Evolutionary conservation across 2,888 invertebrate species (phyloP).

Genomic region (Scrobipalpa atriplicella): DNA sequence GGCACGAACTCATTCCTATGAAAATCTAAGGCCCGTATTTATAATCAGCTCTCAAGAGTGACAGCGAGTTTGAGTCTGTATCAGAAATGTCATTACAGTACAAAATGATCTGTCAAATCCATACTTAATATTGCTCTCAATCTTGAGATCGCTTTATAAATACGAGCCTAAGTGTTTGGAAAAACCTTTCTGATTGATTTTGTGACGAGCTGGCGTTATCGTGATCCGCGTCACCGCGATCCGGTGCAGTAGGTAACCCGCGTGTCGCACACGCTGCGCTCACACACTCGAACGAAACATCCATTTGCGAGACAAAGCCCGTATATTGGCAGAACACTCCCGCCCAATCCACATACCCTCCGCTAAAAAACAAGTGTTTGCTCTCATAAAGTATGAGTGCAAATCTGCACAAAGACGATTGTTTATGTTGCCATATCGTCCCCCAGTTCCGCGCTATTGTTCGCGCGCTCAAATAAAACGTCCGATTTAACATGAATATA

Average conservation of each 20-base stretch:
- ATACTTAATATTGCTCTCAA: no score
- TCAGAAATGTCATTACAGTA: no score
- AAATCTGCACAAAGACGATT: slow-evolving; percentile 79
- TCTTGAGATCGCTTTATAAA: no score
- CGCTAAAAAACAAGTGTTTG: slow-evolving; percentile 76
- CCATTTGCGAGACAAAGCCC: slow-evolving; percentile 74
- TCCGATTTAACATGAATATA: slow-evolving; percentile 76
- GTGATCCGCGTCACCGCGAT: not conserved
- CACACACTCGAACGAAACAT: slow-evolving; percentile 65
- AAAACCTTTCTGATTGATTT: not conserved
- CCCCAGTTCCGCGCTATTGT: slow-evolving; percentile 63
- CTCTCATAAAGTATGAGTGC: slow-evolving; percentile 78
- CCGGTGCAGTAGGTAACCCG: slow-evolving; percentile 41
- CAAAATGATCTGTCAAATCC: no score
- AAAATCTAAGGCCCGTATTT: no score
- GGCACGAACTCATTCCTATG: not conserved
- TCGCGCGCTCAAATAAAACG: slow-evolving; percentile 65
- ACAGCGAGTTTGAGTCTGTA: no score
- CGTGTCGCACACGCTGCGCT: slow-evolving; percentile 32
- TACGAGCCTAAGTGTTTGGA: not conserved
- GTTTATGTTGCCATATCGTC: slow-evolving; percentile 77
- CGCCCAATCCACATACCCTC: slow-evolving; percentile 70
- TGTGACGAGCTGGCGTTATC: not conserved
- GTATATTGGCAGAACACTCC: slow-evolving; percentile 79
- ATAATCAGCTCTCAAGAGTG: no score